A percentile compares a stretch with the other conserved stretches of the same genome.
Conservation (phyloP, 2,797 vertebrate genomes). For the Catamblyrhynchus diadema region DNA sequence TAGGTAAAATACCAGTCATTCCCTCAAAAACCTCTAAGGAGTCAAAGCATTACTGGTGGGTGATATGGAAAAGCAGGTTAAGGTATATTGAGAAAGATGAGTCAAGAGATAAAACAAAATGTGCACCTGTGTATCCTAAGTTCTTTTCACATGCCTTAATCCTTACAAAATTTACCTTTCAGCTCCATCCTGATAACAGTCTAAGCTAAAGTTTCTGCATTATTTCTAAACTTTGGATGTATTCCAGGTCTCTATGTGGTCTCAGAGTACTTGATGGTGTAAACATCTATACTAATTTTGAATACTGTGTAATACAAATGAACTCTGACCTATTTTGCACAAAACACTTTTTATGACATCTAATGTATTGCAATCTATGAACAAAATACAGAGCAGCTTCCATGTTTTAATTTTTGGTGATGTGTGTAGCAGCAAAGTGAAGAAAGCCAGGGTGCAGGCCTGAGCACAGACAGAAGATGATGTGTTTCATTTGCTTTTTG, state of each 20-base stretch:
- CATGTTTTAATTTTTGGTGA: background rate
- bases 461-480: background rate
- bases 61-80: background rate
- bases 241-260: background rate
- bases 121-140: fast-evolving
- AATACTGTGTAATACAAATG: background rate
- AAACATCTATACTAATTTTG: background rate
- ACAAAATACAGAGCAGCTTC: background rate
- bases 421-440: background rate
- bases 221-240: background rate
- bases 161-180: background rate
- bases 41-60: background rate
- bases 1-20: background rate
- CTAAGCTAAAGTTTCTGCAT: background rate
- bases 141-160: background rate
- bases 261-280: background rate
- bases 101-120: background rate
- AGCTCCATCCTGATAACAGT: background rate
- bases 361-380: background rate
- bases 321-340: background rate
- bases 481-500: background rate
- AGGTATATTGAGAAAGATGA: background rate
- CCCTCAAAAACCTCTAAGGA: background rate
- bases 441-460: background rate
- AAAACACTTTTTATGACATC: background rate